phyloP scores from a whole-genome alignment of 2,888 invertebrate genomes.

The Brachycybe producta region DNA sequence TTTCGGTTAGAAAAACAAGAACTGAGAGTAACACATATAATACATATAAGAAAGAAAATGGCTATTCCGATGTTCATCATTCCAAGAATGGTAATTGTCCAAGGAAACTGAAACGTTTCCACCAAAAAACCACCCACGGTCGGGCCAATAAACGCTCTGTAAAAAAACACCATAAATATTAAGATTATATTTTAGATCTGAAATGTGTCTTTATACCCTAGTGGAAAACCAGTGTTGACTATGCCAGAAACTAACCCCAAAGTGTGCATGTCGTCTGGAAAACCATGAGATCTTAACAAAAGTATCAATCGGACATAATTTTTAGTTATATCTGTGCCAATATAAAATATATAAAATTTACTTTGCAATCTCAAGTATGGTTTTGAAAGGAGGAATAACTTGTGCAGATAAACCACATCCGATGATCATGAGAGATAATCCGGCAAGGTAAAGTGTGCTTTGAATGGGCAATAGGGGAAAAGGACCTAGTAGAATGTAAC shows the following conservation, averaged over 20 bases:
- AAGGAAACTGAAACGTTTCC: background rate
- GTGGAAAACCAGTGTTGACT: conserved; percentile 1
- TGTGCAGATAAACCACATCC: conserved; percentile 10
- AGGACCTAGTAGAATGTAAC: conserved; percentile 4
- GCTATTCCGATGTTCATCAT: background rate
- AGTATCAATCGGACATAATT: background rate
- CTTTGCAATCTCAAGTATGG: conserved; percentile 2
- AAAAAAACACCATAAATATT: background rate
- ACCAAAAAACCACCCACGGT: conserved; percentile 6
- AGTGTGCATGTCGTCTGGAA: background rate
- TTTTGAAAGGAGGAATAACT: conserved; percentile 2
- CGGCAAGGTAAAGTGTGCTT: background rate
- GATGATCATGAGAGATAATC: background rate
- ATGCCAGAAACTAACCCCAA: conserved; percentile 6
- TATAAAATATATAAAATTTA: too few relatives aligned
- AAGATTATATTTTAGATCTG: background rate
- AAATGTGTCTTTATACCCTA: conserved; percentile 1
- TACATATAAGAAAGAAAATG: background rate
- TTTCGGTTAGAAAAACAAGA: too few relatives aligned
- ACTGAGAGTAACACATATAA: too few relatives aligned
- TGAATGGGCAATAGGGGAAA: conserved; percentile 1
- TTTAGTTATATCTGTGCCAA: background rate
- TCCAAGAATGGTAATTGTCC: conserved; percentile 1
- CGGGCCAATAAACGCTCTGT: conserved; percentile 11
- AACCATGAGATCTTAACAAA: background rate